phyloP scores from a whole-genome alignment of 2,888 invertebrate species.

The Pristionchus exspectatus region DNA sequence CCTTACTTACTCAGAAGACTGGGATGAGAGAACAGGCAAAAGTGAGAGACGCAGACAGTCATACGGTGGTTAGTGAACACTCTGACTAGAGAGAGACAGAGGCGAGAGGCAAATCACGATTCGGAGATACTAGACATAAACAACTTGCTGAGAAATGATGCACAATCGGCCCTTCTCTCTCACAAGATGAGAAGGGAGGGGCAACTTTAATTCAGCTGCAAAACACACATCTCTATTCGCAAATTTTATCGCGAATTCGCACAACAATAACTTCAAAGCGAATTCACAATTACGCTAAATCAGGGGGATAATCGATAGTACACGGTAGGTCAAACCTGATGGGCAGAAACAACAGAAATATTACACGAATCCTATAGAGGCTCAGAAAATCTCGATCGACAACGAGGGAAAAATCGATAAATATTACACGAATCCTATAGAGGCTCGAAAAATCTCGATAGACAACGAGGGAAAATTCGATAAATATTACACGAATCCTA shows the following conservation, averaged over 20 bases:
- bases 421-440: not conserved
- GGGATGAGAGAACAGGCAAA: not conserved
- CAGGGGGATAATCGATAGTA: not conserved
- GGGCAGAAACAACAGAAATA: not conserved
- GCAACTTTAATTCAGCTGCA: not conserved
- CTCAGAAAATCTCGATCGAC: not conserved
- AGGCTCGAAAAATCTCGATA: not conserved
- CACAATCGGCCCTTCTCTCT: conserved; percentile 9
- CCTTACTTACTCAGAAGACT: conserved; percentile 31
- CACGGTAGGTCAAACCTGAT: not conserved
- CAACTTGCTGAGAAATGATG: conserved; percentile 42
- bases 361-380: not conserved
- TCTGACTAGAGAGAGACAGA: not conserved
- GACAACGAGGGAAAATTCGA: not conserved
- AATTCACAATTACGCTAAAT: not conserved
- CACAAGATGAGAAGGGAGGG: not conserved
- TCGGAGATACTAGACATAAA: not conserved
- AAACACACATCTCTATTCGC: not conserved
- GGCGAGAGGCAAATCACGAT: not conserved
- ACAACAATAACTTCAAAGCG: not conserved
- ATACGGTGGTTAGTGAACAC: not conserved
- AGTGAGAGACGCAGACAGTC: not conserved
- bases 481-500: not conserved
- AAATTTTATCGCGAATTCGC: not conserved
- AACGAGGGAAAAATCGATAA: not conserved